Conservation (phyloP, 23 tunicate species). For the Oikopleura albicans region DNA sequence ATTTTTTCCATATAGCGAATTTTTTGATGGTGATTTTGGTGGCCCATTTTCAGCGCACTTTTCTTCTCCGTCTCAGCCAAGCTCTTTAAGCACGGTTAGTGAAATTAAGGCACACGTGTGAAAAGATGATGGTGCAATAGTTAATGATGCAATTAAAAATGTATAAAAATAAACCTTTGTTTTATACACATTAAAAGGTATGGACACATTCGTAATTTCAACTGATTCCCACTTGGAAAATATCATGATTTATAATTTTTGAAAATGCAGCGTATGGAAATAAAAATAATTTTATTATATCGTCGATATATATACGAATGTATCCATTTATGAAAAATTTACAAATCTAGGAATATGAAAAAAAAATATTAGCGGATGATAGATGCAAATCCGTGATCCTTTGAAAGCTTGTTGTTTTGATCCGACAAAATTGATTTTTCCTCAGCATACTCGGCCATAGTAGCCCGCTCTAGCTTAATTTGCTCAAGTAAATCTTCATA, state of each 20-base stretch:
- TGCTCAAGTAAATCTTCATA: not conserved
- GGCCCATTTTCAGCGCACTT: not conserved
- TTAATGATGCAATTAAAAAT: too few relatives aligned
- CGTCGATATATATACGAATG: too few relatives aligned
- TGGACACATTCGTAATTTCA: too few relatives aligned
- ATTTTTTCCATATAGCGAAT: not conserved
- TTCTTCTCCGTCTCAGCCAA: not conserved
- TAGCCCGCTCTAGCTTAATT: not conserved
- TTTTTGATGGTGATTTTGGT: not conserved
- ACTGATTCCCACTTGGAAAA: too few relatives aligned
- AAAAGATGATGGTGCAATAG: not conserved
- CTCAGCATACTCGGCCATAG: not conserved
- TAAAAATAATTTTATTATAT: too few relatives aligned
- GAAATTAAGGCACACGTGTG: not conserved
- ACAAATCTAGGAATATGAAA: too few relatives aligned
- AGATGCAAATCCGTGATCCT: not conserved
- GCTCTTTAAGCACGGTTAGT: not conserved
- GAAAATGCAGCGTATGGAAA: too few relatives aligned
- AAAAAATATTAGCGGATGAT: too few relatives aligned
- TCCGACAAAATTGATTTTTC: not conserved
- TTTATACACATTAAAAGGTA: too few relatives aligned
- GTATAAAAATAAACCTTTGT: too few relatives aligned
- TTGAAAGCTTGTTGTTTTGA: not conserved
- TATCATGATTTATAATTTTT: too few relatives aligned
- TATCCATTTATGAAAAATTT: too few relatives aligned